phyloP scores from a whole-genome alignment of 1,140 invertebrate genomes.

The Pseudomyrmex gracilis region DNA sequence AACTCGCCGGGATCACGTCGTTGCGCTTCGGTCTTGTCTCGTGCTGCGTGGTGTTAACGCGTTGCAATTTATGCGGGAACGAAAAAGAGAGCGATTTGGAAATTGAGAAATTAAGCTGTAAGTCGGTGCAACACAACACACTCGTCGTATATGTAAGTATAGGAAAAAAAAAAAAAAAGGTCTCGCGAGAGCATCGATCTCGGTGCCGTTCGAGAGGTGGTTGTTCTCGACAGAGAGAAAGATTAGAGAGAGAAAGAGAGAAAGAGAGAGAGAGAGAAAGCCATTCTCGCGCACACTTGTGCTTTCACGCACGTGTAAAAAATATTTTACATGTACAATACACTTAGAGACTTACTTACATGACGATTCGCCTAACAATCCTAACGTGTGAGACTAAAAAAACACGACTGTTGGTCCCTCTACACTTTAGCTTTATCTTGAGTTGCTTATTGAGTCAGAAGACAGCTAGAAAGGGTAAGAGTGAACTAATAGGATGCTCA shows the following conservation, averaged over 20 bases:
- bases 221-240: conserved; percentile 2
- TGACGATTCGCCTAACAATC: conserved; percentile 84
- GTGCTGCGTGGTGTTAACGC: no score
- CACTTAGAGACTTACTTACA: conserved; percentile 71
- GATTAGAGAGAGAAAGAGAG: conserved; percentile 36
- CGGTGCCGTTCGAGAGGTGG: conserved; percentile 34
- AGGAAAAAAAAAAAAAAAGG: neutral
- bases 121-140: conserved; percentile 35
- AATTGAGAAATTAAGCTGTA: conserved; percentile 31
- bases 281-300: conserved; percentile 52
- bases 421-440: conserved; percentile 86
- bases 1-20: conserved; percentile 24
- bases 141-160: neutral
- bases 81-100: neutral
- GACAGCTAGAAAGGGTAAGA: conserved; percentile 80
- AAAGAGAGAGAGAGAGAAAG: conserved; percentile 20
- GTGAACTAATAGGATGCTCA: conserved; percentile 71
- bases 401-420: conserved; percentile 84
- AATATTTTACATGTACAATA: conserved; percentile 42
- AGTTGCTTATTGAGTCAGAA: conserved; percentile 80
- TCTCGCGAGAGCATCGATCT: conserved; percentile 10
- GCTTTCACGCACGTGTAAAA: conserved; percentile 50
- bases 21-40: no score
- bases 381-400: conserved; percentile 77
- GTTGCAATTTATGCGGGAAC: conserved; percentile 33